A percentile compares a stretch with the other conserved stretches of the same genome.
Evolutionary conservation across 2,888 invertebrate species (phyloP).

Genomic region (Agelastica alni): DNA sequence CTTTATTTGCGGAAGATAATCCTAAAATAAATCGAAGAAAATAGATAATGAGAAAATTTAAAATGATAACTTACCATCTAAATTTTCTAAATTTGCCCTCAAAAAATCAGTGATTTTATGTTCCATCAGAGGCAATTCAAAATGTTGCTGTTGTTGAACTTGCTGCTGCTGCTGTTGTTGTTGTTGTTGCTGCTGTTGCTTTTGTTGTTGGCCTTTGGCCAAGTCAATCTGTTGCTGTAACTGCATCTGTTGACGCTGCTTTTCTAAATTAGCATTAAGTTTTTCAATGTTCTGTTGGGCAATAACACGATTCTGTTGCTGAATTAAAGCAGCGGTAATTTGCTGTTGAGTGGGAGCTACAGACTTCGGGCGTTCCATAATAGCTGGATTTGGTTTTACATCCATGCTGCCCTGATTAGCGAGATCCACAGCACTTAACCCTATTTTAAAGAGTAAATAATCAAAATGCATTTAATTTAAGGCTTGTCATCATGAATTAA

Average conservation of each 20-base stretch:
- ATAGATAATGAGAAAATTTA: neutral
- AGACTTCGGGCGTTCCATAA: slow-evolving; percentile 53
- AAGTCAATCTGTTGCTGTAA: slow-evolving; percentile 51
- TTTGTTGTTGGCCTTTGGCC: slow-evolving; percentile 50
- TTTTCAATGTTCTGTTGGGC: slow-evolving; percentile 69
- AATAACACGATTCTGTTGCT: slow-evolving; percentile 66
- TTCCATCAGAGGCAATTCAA: slow-evolving; percentile 58
- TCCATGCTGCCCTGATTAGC: slow-evolving; percentile 51
- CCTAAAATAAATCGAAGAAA: slow-evolving; percentile 30
- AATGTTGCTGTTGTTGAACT: slow-evolving; percentile 51
- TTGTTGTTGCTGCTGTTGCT: slow-evolving; percentile 55
- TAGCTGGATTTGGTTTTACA: slow-evolving; percentile 44
- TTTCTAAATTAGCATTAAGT: slow-evolving; percentile 59
- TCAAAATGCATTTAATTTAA: too few species aligned
- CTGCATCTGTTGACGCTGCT: slow-evolving; percentile 62
- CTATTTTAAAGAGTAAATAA: too few species aligned
- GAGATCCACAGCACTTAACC: slow-evolving; percentile 52
- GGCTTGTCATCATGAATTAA: too few species aligned
- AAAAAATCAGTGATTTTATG: slow-evolving; percentile 75
- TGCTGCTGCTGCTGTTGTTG: slow-evolving; percentile 52
- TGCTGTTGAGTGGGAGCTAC: slow-evolving; percentile 65
- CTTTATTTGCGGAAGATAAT: slow-evolving; percentile 61
- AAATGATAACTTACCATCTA: slow-evolving; percentile 61
- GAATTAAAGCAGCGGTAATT: slow-evolving; percentile 64
- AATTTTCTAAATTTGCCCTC: slow-evolving; percentile 71